Evolutionary conservation across 2,888 invertebrate genomes (phyloP).

Genomic region (Notodonta dromedarius): DNA sequence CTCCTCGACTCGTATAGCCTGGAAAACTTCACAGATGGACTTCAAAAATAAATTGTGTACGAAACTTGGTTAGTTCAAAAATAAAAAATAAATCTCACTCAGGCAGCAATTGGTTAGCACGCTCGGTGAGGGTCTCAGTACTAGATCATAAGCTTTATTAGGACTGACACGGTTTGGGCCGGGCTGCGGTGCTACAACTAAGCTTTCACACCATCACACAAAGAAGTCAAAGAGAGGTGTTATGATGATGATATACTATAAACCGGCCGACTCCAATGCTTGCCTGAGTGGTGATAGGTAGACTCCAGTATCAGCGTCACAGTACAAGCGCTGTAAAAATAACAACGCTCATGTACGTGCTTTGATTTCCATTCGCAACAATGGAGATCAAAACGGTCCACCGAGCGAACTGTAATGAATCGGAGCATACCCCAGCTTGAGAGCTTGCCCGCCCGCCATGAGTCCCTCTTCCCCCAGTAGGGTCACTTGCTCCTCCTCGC

Average conservation of each 20-base stretch:
- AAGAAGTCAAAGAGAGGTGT: conserved; percentile 72
- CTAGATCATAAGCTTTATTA: conserved; percentile 60
- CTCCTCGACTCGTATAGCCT: conserved; percentile 34
- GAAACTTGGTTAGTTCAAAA: conserved; percentile 67
- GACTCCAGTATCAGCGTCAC: conserved; percentile 88
- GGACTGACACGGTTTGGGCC: conserved; percentile 49
- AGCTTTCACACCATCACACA: conserved; percentile 82
- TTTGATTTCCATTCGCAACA: conserved; percentile 64
- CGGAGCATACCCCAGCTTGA: conserved; percentile 97
- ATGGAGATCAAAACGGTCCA: conserved; percentile 71
- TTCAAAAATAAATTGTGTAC: conserved; percentile 82
- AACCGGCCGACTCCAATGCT: conserved; percentile 86
- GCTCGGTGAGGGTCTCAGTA: conserved; percentile 60
- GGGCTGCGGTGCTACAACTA: conserved; percentile 68
- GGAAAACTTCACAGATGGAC: conserved; percentile 65
- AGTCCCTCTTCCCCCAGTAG: conserved; percentile 98
- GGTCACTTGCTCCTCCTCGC: conserved; percentile 98
- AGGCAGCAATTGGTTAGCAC: conserved; percentile 84
- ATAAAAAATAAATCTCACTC: conserved; percentile 77
- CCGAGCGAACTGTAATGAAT: conserved; percentile 64
- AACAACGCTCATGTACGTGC: conserved; percentile 80
- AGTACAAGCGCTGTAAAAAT: conserved; percentile 92
- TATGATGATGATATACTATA: conserved; percentile 80
- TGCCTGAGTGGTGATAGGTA: conserved; percentile 91
- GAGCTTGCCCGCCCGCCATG: conserved; percentile 97